Base-by-base conservation (phyloP, 1,140 invertebrate species). In the Neodiprion fabricii region DNA sequence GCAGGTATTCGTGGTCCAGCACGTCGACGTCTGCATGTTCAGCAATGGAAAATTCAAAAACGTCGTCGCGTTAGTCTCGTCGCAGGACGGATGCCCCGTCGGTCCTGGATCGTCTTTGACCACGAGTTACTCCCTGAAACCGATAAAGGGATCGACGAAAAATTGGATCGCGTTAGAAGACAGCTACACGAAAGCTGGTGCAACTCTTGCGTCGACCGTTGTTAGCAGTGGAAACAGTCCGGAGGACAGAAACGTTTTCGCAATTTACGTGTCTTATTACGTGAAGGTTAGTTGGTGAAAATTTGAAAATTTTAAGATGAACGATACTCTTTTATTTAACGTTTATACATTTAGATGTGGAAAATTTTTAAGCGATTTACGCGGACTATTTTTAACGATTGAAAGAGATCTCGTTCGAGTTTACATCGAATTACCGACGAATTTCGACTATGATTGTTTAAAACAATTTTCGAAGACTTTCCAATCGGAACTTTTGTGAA, bases 41-140 rank as follows among this genome's bases (percentile, higher is more conserved):
- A 98, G 97, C 72, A 99, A 98, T 79, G 98, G 98, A 0, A 98
- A 98, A 88, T 99, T 99, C 89, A 99, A 99, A 88, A 99, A 99
- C 86, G 94, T 97, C 1, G 98, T 99, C 0, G 98, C 98, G 1
- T 90, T 95, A 71, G 89, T 97, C 23, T 96, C 96, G 77, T 93
- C 92, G 14, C 91, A 91, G 40, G 91, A 92, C 9, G 91, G 91
- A 12, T 93, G 92, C 73, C 93, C 93, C 0, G 89, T 95, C 1
- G 85, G 89, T 5, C 91, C 93, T 0, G 92, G 93, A 0, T 87
- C 89, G 12, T 90, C 86, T 7, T 84, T 94, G 3, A 91, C 90
- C 14, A 91, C 91, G 61, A 92, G 89, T 17, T 95, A 93, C 81
- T 90, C 86, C 5, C 86, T 96, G 9, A 89, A 90, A 14, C 95